Percentiles rank a stretch among this genome's conserved stretches.
Conservation (phyloP, 2,113 vertebrate species). For the Apodemus sylvaticus region DNA sequence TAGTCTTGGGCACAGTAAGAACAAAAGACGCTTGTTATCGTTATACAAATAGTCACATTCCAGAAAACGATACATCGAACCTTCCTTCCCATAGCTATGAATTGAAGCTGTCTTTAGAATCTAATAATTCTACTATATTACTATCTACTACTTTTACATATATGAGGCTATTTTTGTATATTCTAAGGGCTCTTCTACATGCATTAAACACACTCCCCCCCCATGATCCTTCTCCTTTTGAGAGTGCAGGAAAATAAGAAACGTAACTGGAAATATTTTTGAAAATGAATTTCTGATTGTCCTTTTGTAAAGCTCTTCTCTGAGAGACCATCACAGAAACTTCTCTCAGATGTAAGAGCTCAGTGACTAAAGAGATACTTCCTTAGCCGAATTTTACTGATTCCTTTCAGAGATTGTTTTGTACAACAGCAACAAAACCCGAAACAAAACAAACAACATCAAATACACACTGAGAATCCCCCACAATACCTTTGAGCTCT, state of each 20-base stretch:
- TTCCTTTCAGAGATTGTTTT: background rate
- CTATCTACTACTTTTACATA: background rate
- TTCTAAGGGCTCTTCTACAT: background rate
- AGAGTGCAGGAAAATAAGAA: background rate
- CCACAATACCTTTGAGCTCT: background rate
- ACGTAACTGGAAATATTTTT: background rate
- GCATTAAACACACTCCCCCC: background rate
- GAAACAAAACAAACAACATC: background rate
- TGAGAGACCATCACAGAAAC: background rate
- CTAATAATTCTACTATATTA: no score
- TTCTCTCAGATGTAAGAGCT: background rate
- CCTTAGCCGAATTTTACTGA: background rate
- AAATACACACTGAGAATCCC: background rate
- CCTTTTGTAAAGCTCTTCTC: constrained; percentile 21
- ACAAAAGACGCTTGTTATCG: background rate
- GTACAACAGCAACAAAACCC: background rate
- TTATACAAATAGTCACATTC: background rate
- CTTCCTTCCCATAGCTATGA: background rate
- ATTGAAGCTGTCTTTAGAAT: background rate
- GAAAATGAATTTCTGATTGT: background rate
- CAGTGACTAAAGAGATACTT: background rate
- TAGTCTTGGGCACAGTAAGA: background rate
- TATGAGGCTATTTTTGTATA: background rate
- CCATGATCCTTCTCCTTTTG: background rate
- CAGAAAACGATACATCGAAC: background rate